These are phyloP conservation scores for Thumatha senex DNA, from an alignment of 2,888 invertebrate species.

Conservation along the genomic window DNA sequence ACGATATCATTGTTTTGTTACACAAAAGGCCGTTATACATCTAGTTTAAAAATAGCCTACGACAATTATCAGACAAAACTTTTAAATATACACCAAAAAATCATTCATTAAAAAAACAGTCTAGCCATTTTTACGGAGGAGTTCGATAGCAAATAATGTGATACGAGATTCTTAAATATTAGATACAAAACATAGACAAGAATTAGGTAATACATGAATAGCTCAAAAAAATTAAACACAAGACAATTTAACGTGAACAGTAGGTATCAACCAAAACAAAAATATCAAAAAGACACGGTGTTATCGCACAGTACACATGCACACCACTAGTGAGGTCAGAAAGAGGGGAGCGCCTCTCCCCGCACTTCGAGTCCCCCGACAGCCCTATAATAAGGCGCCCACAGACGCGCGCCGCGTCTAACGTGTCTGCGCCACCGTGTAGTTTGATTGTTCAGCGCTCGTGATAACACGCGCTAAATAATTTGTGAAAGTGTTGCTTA, in stretches of 20 bases:
- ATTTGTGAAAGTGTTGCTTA: slow-evolving; percentile 79
- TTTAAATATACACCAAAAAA: too few species aligned
- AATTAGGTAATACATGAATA: too few species aligned
- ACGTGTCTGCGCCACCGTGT: slow-evolving; percentile 64
- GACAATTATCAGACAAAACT: too few species aligned
- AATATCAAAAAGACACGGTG: slow-evolving; percentile 26
- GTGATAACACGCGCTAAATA: slow-evolving; percentile 67
- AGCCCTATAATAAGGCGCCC: slow-evolving; percentile 58
- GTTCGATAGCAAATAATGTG: too few species aligned
- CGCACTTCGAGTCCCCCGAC: slow-evolving; percentile 43
- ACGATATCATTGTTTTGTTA: too few species aligned
- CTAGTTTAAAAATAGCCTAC: too few species aligned
- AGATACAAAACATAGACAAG: too few species aligned
- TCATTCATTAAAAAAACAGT: too few species aligned
- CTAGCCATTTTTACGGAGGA: too few species aligned
- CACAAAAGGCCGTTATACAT: too few species aligned
- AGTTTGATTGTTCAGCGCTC: slow-evolving; percentile 51
- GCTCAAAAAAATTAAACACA: too few species aligned
- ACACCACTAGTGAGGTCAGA: slow-evolving; percentile 68
- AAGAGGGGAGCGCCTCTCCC: slow-evolving; percentile 42
- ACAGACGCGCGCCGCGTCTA: slow-evolving; percentile 79
- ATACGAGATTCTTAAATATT: too few species aligned
- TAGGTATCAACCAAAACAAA: slow-evolving; percentile 27
- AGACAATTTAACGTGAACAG: slow-evolving; percentile 6
- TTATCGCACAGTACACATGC: slow-evolving; percentile 39